Conservation (phyloP, 2,113 vertebrate genomes). For the Neolamprologus cancellatus region DNA sequence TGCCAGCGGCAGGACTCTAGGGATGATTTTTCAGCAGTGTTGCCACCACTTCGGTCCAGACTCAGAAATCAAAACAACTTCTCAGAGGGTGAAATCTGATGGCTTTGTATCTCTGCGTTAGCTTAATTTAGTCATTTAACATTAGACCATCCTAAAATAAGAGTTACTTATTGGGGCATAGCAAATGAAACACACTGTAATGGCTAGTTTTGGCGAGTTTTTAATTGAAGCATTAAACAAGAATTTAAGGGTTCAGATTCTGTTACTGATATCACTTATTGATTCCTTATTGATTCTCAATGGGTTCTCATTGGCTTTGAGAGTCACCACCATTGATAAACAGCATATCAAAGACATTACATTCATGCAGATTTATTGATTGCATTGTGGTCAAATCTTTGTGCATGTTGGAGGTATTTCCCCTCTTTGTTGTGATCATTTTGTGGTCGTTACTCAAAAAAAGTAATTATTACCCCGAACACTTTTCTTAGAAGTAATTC, state of each 20-base stretch:
- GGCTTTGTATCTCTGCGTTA: neutral
- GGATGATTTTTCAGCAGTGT: neutral
- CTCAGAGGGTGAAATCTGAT: neutral
- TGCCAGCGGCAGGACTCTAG: neutral
- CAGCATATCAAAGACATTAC: neutral
- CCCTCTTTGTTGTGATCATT: neutral
- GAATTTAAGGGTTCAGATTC: neutral
- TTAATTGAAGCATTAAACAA: neutral
- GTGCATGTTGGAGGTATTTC: neutral
- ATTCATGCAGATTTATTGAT: neutral
- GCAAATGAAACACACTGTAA: neutral
- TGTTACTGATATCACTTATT: neutral
- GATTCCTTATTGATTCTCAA: neutral
- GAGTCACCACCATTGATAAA: neutral
- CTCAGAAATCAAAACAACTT: neutral
- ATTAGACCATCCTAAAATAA: neutral
- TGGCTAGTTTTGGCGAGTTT: neutral
- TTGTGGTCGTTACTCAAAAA: neutral
- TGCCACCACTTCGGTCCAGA: neutral
- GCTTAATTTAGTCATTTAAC: neutral
- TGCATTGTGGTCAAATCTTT: neutral
- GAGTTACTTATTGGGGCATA: neutral
- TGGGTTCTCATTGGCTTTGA: neutral
- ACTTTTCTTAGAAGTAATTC: neutral
- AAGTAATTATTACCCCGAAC: neutral